Percentiles rank a stretch among this genome's conserved stretches.
These are phyloP conservation scores for Autographa gamma DNA, from an alignment of 2,888 invertebrate genomes.

Conservation along the genomic window DNA sequence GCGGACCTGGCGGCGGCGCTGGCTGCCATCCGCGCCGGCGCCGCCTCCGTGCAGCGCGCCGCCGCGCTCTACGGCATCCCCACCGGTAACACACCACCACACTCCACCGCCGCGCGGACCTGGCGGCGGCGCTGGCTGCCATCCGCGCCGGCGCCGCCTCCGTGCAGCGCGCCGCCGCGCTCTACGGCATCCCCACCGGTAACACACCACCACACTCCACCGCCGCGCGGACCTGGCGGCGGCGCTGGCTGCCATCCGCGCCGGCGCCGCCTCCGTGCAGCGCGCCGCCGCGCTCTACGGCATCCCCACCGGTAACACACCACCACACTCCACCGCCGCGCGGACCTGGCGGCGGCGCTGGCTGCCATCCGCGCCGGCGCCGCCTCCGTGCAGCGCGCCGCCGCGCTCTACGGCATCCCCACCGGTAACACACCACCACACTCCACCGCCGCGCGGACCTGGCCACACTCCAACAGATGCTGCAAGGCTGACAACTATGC, in stretches of 20 bases:
- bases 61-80: slow-evolving; percentile 96
- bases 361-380: slow-evolving; percentile 94
- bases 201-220: not conserved
- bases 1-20: slow-evolving; percentile 95
- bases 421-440: slow-evolving; percentile 88
- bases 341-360: slow-evolving; percentile 94
- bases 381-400: slow-evolving; percentile 95
- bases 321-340: slow-evolving; percentile 86
- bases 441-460: too few relatives aligned
- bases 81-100: slow-evolving; percentile 88
- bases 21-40: slow-evolving; percentile 94
- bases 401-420: slow-evolving; percentile 95
- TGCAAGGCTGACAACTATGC: too few relatives aligned
- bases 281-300: slow-evolving; percentile 95
- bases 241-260: slow-evolving; percentile 94
- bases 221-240: slow-evolving; percentile 94
- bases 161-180: slow-evolving; percentile 95
- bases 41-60: slow-evolving; percentile 95
- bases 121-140: slow-evolving; percentile 94
- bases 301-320: slow-evolving; percentile 94
- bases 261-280: slow-evolving; percentile 95
- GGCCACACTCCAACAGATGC: too few relatives aligned
- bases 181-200: slow-evolving; percentile 96
- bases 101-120: slow-evolving; percentile 91
- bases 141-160: slow-evolving; percentile 94